Evolutionary conservation across 2,888 invertebrate species (phyloP).

Genomic region (Metalampra italica): DNA sequence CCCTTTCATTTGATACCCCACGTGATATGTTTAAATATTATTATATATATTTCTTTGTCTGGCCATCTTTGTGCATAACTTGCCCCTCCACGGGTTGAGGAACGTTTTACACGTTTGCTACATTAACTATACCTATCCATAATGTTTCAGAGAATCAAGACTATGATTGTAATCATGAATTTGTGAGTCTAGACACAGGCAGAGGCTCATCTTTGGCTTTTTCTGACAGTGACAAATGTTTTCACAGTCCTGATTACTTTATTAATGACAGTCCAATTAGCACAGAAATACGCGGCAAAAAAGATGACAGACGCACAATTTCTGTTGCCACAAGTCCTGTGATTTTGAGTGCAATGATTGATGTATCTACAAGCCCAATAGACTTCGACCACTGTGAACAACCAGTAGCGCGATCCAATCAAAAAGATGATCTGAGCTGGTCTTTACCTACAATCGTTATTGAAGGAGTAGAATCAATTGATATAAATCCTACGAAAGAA

Average conservation of each 20-base stretch:
- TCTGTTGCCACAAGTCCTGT: conserved; percentile 30
- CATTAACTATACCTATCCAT: no score
- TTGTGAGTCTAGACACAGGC: conserved; percentile 58
- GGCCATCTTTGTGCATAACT: no score
- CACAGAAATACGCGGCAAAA: conserved; percentile 22
- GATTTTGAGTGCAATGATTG: conserved; percentile 10
- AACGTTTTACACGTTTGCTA: no score
- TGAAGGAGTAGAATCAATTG: no score
- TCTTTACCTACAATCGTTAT: no score
- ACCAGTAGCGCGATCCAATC: background rate
- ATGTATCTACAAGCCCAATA: conserved; percentile 26
- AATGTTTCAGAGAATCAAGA: conserved; percentile 16
- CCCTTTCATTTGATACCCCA: no score
- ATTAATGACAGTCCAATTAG: conserved; percentile 32
- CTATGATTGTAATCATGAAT: conserved; percentile 36
- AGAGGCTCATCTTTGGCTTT: conserved; percentile 59
- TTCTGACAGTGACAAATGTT: conserved; percentile 55
- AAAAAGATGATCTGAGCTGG: no score
- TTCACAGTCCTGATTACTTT: conserved; percentile 52
- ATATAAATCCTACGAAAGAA: no score
- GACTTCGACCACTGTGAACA: background rate
- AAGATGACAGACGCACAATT: conserved; percentile 19
- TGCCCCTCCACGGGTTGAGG: no score
- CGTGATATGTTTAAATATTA: no score
- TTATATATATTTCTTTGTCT: no score